Evolutionary conservation across 2,888 invertebrate species (phyloP), one percentile per base, ranked within the genome.

Genomic region (Listrodromus nycthemerus): DNA sequence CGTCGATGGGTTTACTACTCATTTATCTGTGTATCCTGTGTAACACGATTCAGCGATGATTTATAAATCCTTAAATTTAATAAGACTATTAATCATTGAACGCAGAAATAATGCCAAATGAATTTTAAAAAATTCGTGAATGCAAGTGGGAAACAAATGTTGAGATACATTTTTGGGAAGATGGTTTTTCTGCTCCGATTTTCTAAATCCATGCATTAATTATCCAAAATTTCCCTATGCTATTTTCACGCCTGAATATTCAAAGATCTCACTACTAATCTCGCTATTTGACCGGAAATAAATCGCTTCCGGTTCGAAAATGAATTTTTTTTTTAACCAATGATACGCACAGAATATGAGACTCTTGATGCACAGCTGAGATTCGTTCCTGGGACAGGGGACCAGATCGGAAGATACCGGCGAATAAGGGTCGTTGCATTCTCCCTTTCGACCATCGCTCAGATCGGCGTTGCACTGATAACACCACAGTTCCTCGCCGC

Each of bases 381-480:
- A 79, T 66, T 90, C 91, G 45, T 89, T 87, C 21, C 74, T 83
- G 0, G 89, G 89, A 75, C 91, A 91, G 6, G 80, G 85, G 0
- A 86, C 82, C 37, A 91, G 77, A 74, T 90, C 86, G 50, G 83
- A 75, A 30, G 85, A 55, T 16, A 83, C 69, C 13, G 88, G 86
- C 7, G 33, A 65, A 67, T 89, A 91, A 67, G 91, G 91, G 67
- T 91, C 91, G 75, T 90, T 91, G 86, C 91, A 91, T 37, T 88
- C 89, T 27, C 80, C 81, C 37, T 82, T 88, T 30, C 85, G 88
- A 8, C 86, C 87, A 7, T 75, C 71, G 45, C 66, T 87, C 70
- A 89, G 77, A 82, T 90, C 85, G 0, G 87, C 85, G 74, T 91
- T 91, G 80, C 91, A 91, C 58, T 89, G 67, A 74, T 91, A 90